These are phyloP conservation scores for Lanius ludovicianus DNA, from an alignment of 2,113 vertebrate species.

Conservation along the genomic window DNA sequence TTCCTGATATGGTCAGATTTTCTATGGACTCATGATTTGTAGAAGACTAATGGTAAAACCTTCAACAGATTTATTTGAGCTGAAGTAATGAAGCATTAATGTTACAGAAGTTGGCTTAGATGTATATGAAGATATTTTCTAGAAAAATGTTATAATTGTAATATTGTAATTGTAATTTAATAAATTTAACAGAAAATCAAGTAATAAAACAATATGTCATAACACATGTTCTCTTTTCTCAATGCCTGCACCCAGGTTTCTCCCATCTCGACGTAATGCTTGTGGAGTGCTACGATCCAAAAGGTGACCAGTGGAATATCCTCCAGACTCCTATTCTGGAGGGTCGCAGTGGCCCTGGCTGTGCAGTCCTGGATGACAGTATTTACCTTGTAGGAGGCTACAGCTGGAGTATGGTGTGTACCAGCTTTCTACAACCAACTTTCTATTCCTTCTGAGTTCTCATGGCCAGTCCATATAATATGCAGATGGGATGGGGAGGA, in stretches of 20 bases:
- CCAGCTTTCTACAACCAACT: background rate
- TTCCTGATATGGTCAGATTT: background rate
- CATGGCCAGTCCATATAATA: background rate
- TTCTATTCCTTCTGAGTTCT: background rate
- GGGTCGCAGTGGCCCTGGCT: conserved; percentile 96
- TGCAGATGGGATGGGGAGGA: background rate
- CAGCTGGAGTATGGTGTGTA: conserved; percentile 97
- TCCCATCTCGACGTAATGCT: conserved; percentile 98
- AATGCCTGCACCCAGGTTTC: conserved; percentile 81
- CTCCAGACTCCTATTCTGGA: conserved; percentile 97
- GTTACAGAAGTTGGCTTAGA: background rate
- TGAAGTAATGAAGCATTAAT: background rate
- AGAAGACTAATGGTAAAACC: background rate
- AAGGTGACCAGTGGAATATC: conserved; percentile 98
- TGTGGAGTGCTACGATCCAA: conserved; percentile 97
- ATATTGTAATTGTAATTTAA: background rate
- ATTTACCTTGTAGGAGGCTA: conserved; percentile 97
- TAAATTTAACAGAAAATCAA: background rate
- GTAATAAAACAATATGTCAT: background rate
- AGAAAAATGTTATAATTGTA: background rate
- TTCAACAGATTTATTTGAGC: background rate
- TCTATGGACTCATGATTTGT: background rate
- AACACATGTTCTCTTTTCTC: background rate
- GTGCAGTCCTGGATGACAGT: conserved; percentile 91
- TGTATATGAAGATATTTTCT: background rate